A percentile compares a stretch with the other conserved stretches of the same genome.
phyloP scores from a whole-genome alignment of 2,888 invertebrate genomes.

The Onthophagus sagittarius region DNA sequence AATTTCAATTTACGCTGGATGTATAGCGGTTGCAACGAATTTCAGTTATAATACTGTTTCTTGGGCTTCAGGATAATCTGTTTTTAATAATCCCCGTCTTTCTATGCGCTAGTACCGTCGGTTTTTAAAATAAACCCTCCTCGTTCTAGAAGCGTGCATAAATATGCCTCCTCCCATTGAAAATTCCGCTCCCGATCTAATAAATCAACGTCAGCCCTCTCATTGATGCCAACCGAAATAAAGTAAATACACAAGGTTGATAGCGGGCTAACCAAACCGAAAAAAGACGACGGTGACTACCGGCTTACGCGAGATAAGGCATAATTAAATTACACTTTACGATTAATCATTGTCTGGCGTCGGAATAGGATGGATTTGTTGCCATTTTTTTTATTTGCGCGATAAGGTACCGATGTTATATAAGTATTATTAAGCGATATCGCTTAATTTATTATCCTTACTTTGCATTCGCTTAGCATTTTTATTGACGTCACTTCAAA shows the following conservation, averaged over 20 bases:
- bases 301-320: constrained; percentile 15
- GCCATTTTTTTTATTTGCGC: background rate
- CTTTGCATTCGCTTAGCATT: background rate
- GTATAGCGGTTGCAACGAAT: background rate
- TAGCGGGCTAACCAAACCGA: background rate
- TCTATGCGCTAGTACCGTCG: background rate
- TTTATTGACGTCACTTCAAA: background rate
- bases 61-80: background rate
- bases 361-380: background rate
- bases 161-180: constrained; percentile 1
- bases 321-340: constrained; percentile 18
- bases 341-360: constrained; percentile 17
- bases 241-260: constrained; percentile 5
- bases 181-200: constrained; percentile 12
- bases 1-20: background rate
- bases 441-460: background rate
- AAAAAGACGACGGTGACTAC: constrained; percentile 5
- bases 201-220: constrained; percentile 11
- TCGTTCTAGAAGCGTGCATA: background rate
- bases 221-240: constrained; percentile 12
- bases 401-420: background rate
- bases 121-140: background rate
- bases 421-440: background rate
- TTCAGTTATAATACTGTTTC: background rate
- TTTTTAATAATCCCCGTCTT: background rate